These are phyloP conservation scores for Onychorhynchus coronatus DNA, from an alignment of 2,113 vertebrate species.

Conservation along the genomic window DNA sequence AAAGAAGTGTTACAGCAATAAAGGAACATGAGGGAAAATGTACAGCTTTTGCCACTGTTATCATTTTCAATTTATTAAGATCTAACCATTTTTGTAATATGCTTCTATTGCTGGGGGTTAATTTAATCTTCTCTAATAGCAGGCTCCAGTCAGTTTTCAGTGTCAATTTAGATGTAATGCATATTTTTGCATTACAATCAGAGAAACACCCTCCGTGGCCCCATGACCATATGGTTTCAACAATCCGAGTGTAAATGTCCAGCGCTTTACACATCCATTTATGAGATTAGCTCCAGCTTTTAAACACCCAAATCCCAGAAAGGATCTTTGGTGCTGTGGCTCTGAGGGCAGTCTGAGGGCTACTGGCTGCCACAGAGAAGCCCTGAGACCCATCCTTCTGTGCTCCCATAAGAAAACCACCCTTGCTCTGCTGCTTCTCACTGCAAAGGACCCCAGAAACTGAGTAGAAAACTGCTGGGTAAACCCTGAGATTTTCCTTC, in stretches of 20 bases:
- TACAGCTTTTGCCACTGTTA: slow-evolving; percentile 60
- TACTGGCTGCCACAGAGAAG: not conserved
- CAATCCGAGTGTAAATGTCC: slow-evolving; percentile 19
- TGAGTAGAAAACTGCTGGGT: not conserved
- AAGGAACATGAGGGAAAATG: slow-evolving; percentile 61
- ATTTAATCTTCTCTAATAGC: slow-evolving; percentile 69
- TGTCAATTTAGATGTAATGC: slow-evolving; percentile 58
- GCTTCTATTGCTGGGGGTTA: slow-evolving; percentile 64
- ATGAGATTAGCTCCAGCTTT: slow-evolving; percentile 48
- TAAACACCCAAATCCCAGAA: not conserved
- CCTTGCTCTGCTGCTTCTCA: not conserved
- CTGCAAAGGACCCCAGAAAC: not conserved
- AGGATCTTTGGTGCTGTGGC: not conserved
- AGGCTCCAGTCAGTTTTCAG: slow-evolving; percentile 42
- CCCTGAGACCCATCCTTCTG: not conserved
- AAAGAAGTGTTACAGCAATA: slow-evolving; percentile 66
- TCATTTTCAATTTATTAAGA: slow-evolving; percentile 70
- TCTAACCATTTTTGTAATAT: slow-evolving; percentile 66
- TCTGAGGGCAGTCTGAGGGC: not conserved
- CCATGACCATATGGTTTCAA: slow-evolving; percentile 56
- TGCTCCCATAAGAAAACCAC: not conserved
- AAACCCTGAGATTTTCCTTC: not conserved
- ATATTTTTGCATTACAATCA: slow-evolving; percentile 24
- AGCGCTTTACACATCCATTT: not conserved
- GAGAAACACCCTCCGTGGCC: slow-evolving; percentile 22